Percentiles rank a stretch among this genome's conserved stretches.
Evolutionary conservation across 2,113 vertebrate genomes (phyloP).

Genomic region (Rhinogobius similis): DNA sequence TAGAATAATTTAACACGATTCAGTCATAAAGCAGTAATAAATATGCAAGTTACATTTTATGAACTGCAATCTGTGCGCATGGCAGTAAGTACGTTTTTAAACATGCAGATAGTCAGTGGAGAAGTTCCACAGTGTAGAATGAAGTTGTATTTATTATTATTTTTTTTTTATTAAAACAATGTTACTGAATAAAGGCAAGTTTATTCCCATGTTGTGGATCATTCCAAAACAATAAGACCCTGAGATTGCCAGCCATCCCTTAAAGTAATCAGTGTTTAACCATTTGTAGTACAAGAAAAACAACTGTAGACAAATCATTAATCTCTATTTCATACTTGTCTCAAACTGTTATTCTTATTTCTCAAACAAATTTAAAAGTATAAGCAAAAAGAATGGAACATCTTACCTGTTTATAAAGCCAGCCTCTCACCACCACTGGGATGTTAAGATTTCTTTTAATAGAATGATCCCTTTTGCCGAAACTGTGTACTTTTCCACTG

Average conservation of each 20-base stretch:
- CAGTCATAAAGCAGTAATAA: background rate
- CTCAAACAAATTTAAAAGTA: too few relatives aligned
- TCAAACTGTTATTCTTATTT: too few relatives aligned
- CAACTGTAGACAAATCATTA: background rate
- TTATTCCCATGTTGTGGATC: too few relatives aligned
- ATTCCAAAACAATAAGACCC: too few relatives aligned
- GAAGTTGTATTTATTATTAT: too few relatives aligned
- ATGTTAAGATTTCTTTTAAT: constrained; percentile 94
- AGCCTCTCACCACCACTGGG: constrained; percentile 94
- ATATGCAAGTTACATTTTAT: background rate
- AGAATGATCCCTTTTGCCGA: constrained; percentile 94
- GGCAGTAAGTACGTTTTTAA: background rate
- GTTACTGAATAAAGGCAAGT: too few relatives aligned
- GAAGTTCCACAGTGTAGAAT: too few relatives aligned
- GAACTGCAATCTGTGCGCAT: background rate
- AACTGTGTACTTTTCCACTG: constrained; percentile 89
- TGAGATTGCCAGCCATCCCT: too few relatives aligned
- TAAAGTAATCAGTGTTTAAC: too few relatives aligned
- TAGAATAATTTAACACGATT: background rate
- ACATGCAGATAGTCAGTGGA: background rate
- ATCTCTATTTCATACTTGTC: background rate
- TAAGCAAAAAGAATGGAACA: background rate
- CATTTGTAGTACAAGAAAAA: too few relatives aligned
- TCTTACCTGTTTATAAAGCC: constrained; percentile 97
- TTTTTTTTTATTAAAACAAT: too few relatives aligned